Evolutionary conservation across 2,113 vertebrate genomes (phyloP).

Genomic region (Ochotona princeps): DNA sequence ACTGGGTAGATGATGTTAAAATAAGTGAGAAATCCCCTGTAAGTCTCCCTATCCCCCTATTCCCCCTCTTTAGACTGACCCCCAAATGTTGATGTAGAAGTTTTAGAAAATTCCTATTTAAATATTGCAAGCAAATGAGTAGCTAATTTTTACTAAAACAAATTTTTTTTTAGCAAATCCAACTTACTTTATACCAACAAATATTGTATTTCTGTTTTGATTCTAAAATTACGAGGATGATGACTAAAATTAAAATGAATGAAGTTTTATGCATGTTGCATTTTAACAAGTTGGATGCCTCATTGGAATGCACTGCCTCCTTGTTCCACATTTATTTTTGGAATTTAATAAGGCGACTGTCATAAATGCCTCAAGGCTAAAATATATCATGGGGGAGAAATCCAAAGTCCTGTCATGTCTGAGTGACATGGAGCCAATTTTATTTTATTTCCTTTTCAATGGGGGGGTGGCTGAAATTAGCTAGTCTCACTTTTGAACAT

Average conservation of each 20-base stretch:
- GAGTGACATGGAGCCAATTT: constrained; percentile 90
- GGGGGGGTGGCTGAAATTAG: constrained; percentile 84
- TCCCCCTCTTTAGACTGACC: background rate
- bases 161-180: constrained; percentile 65
- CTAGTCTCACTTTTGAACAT: constrained; percentile 81
- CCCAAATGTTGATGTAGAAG: background rate
- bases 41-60: no score
- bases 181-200: constrained; percentile 73
- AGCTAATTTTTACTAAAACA: background rate
- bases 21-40: background rate
- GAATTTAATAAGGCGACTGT: constrained; percentile 92
- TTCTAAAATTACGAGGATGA: constrained; percentile 79
- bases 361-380: constrained; percentile 91
- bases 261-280: constrained; percentile 86
- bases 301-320: constrained; percentile 89
- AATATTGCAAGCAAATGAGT: constrained; percentile 34
- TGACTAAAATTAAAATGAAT: constrained; percentile 85
- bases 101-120: constrained; percentile 7
- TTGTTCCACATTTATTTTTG: constrained; percentile 90
- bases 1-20: background rate
- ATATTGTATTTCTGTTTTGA: constrained; percentile 80
- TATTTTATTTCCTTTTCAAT: constrained; percentile 87
- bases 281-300: constrained; percentile 89
- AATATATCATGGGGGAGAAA: constrained; percentile 88
- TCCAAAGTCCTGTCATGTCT: constrained; percentile 91